Base-by-base conservation (phyloP, 2,888 invertebrate genomes). In the Mellilla xanthometata region DNA sequence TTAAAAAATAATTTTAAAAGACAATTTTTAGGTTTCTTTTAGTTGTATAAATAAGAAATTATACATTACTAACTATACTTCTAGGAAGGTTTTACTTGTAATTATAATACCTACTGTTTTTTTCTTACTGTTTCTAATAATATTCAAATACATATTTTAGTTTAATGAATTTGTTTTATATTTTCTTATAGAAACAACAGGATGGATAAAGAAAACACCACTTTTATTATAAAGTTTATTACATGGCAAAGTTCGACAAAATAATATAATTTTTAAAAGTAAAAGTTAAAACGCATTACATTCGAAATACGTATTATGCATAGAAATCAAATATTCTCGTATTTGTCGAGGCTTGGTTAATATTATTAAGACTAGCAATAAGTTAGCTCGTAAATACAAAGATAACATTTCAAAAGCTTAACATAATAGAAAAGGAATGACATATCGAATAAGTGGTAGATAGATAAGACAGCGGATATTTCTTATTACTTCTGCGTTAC, bases 181-280 rank as follows among this genome's bases (percentile, higher is more conserved):
- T 35, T 27, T 7, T 15, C 24, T 10, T 4, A 0, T 11, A n/a
- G 12, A 12, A 36, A 22, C 71, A 42, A 59, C 68, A 12, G 19
- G 10, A 26, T 10, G 26, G 45, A 19, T 11, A 5, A 28, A 28
- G 2, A 62, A 59, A 57, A 60, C 47, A 44, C n/a, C 13, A 43
- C 54, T 58, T 52, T 62, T 43, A 58, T 64, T 71, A 73, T 72
- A 68, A 71, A 68, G 60, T 68, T 76, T 81, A 81, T 81, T 83
- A 73, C 81, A 81, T 85, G 86, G 86, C 86, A 86, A 82, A 72
- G 68, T 77, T 79, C 74, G 74, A 79, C 72, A 77, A 71, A 72
- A 70, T 38, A 68, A 65, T 62, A 59, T 57, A 53, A n/a, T 24
- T 24, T n/a, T 3, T 54, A 60, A 52, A 44, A 53, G 54, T 56